Base-by-base conservation (phyloP, 2,797 vertebrate species). In the Dicrostonyx torquatus region DNA sequence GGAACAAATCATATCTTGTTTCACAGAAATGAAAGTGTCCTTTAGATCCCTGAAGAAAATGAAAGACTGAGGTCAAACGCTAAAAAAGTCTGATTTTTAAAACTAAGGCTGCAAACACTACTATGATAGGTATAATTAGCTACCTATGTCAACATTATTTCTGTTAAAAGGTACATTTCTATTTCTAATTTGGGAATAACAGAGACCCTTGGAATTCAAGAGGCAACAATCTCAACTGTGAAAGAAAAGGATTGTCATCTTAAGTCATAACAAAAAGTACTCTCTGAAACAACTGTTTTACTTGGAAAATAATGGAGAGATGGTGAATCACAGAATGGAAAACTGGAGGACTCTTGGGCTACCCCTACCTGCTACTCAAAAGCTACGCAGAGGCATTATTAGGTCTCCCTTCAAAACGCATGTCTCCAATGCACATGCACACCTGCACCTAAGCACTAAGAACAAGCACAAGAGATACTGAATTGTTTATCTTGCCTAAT, bases 1-100 rank as follows among this genome's bases (percentile, higher is more conserved):
- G 26, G 11, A 80, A 87, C 22, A 91, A 89, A 77, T 73, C n/a
- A 77, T 22, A 24, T 70, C 58, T 55, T 91, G 11, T 89, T 95
- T 83, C 88, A 53, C 13, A 76, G 45, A 92, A 83, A 26, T 91
- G 37, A 92, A 96, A 89, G 83, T 84, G 14, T 40, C 20, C 53
- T 95, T 89, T 53, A 11, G 88, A 26, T 95, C 50, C 62, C 13
- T 43, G 90, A 93, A 96, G 76, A 89, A 89, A 80, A 64, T 48
- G 24, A 14, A 83, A 77, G 29, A 77, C 91, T 84, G 58, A 93
- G 75, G 22, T 5, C 78, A 94, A 91, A 91, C n/a, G 6, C 24
- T 68, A 34, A 26, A 62, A 24, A 94, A 78, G 31, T 83, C n/a
- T 80, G 4, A 80, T 58, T 95, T 94, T 94, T 78, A 50, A 94